These are phyloP conservation scores for Trichomalopsis sarcophagae DNA, from an alignment of 1,140 invertebrate species.

Conservation along the genomic window DNA sequence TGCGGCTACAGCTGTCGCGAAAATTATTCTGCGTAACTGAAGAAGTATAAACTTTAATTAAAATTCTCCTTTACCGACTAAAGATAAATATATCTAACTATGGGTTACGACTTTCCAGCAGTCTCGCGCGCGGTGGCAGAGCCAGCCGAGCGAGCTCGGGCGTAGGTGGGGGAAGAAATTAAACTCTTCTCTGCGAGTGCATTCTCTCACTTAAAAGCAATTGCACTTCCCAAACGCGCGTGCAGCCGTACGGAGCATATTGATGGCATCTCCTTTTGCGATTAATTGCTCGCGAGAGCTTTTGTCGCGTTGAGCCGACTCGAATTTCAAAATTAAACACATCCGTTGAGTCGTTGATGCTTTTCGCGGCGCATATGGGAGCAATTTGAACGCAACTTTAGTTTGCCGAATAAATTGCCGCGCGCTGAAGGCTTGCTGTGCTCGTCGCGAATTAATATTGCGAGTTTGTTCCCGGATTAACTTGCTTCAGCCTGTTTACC, in stretches of 20 bases:
- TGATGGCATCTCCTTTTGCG: neutral
- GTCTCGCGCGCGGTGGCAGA: neutral
- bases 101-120: neutral
- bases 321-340: neutral
- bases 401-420: neutral
- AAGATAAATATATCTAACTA: constrained; percentile 13
- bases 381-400: neutral
- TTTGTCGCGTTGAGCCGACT: neutral
- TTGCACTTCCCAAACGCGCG: neutral
- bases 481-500: neutral
- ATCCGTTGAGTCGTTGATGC: neutral
- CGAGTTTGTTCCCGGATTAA: neutral
- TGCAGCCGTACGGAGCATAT: neutral
- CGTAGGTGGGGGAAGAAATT: neutral
- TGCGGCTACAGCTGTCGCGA: too few species aligned
- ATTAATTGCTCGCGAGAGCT: neutral
- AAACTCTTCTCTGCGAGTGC: neutral
- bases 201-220: constrained; percentile 14
- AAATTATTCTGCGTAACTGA: neutral
- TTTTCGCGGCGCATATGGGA: neutral
- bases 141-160: neutral
- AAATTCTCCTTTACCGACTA: constrained; percentile 2
- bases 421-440: neutral
- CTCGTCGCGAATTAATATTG: neutral
- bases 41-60: constrained; percentile 6